Base-by-base conservation (phyloP, 2,113 vertebrate genomes). In the Glaucidium brasilianum region DNA sequence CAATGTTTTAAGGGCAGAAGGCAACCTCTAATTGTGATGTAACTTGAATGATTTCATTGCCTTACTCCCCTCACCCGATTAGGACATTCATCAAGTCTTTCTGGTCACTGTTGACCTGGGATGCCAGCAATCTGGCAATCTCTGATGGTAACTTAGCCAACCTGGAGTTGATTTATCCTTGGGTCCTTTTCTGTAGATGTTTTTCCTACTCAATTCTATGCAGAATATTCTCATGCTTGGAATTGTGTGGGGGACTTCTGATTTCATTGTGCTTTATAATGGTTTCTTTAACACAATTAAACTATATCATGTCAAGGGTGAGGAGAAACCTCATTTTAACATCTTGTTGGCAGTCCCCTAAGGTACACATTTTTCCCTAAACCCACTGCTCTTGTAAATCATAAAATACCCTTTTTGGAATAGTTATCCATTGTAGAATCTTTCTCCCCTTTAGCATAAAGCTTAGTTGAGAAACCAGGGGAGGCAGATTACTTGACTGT, bases 21-120 rank as follows among this genome's bases (percentile, higher is more conserved):
- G 80, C 87, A 91, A 88, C 67, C 72, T 43, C 81, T 96, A 84
- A 95, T 91, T 91, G 90, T 93, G 92, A 94, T 91, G 94, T 94
- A 96, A 97, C 78, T 93, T 94, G 89, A 96, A 83, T 96, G 92
- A 96, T 96, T 95, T 97, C 91, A 96, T 96, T 11, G 32, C 60
- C 50, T 95, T 68, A 62, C 45, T 92, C 81, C 69, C 91, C 86
- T 95, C 69, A 87, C 84, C 91, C 81, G 8, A 9, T 1, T 90
- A 50, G 69, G 62, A 62, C 71, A 90, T 96, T 73, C 77, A 83
- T 97, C 95, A 96, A 0, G 74, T 95, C 82, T 73, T 95, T 66
- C 71, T 91, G 58, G 66, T 85, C 84, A 29, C 71, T 88, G 66
- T n/a, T 95, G 89, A 92, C 94, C 87, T 69, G 63, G n/a, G 89